Evolutionary conservation across 2,113 vertebrate species (phyloP), one percentile per base, ranked within the genome.

Genomic region (Bubo bubo): DNA sequence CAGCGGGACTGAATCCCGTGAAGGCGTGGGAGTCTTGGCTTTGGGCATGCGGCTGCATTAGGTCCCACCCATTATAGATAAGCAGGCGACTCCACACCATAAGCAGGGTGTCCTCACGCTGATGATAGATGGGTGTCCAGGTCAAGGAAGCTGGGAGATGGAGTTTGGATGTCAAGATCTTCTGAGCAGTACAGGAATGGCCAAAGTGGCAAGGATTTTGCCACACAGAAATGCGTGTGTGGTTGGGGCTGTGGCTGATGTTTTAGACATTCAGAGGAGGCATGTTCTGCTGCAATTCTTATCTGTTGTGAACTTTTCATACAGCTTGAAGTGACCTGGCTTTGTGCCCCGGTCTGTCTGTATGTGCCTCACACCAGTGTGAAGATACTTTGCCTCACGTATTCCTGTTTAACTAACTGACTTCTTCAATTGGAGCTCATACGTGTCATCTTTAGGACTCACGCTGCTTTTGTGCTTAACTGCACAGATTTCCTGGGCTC

Each of bases 1-100:
- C 3, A 0, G 20, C 43, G 28, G 17, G 37, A 50, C 34, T 6
- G 1, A 71, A 79, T 45, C 19, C 55, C 21, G 7, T 3, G 0
- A 64, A 27, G 30, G 62, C 0, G 2, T 34, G 41, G 39, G 19
- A 76, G 14, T 60, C 30, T 41, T 89, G 20, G 5, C 28, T 88
- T 88, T 67, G 41, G 26, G 22, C 49, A 53, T 17, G 18, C 20
- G 4, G n/a, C 60, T 32, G 5, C 6, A 0, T 26, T 55, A 79
- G 22, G 26, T 79, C 24, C n/a, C 53, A 52, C 39, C 20, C 10
- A 4, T 19, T 53, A 66, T 3, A 73, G 75, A 77, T 10, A 24
- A 50, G 22, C 27, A 64, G 35, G 45, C 2, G 4, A 28, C 45
- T 66, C 34, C 47, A 41, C 2, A 10, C 27, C 37, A 28, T 14